A percentile compares a stretch with the other conserved stretches of the same genome.
These are phyloP conservation scores for Melitaea athalia DNA, from an alignment of 2,888 invertebrate species.

Conservation along the genomic window DNA sequence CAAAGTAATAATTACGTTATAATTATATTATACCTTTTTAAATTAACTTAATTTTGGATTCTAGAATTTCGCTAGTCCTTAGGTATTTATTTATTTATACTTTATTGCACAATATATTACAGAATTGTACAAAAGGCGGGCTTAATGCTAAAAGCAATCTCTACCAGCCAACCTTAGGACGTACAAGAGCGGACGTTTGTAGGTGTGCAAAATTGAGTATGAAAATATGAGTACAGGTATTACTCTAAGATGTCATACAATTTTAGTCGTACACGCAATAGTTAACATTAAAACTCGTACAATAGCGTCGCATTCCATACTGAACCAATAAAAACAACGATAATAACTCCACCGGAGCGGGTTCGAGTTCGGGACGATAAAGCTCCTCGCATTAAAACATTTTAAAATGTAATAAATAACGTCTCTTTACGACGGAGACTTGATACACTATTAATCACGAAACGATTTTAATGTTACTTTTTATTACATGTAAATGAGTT, in stretches of 20 bases:
- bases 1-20: background rate
- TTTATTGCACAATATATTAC: too few relatives aligned
- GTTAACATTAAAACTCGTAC: background rate
- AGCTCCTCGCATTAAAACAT: slow-evolving; percentile 71
- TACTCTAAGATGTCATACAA: background rate
- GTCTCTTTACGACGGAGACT: slow-evolving; percentile 67
- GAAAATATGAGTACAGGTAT: too few relatives aligned
- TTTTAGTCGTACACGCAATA: background rate
- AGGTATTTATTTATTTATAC: too few relatives aligned
- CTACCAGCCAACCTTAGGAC: too few relatives aligned
- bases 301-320: slow-evolving; percentile 30
- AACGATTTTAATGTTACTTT: slow-evolving; percentile 69
- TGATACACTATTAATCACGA: slow-evolving; percentile 72
- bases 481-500: slow-evolving; percentile 78
- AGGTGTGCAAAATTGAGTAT: too few relatives aligned
- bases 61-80: too few relatives aligned
- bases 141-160: too few relatives aligned
- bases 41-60: too few relatives aligned
- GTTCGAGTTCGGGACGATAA: slow-evolving; percentile 46
- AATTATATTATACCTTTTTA: too few relatives aligned
- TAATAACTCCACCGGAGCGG: slow-evolving; percentile 40
- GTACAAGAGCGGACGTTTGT: too few relatives aligned
- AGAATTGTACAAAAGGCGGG: too few relatives aligned
- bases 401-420: slow-evolving; percentile 80
- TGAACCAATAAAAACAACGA: slow-evolving; percentile 43